Percentiles rank a stretch among this genome's conserved stretches.
These are phyloP conservation scores for Sphyrna mokarran DNA, from an alignment of 2,113 vertebrate genomes.

Conservation along the genomic window DNA sequence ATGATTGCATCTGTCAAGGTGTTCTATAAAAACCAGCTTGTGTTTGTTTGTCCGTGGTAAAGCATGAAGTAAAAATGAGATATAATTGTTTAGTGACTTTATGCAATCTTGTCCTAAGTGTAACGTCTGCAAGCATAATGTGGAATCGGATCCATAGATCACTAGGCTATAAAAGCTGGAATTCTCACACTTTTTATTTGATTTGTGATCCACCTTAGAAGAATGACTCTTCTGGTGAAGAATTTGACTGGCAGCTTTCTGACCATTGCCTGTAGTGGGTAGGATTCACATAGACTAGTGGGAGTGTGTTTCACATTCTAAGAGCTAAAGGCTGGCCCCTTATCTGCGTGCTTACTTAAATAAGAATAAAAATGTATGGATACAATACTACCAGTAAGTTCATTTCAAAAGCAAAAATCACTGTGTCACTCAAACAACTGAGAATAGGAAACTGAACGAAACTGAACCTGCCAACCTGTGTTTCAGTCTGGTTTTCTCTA, in stretches of 20 bases:
- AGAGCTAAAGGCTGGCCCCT: not conserved
- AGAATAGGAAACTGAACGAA: not conserved
- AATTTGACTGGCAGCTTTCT: not conserved
- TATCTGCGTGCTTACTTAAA: not conserved
- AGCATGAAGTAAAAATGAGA: not conserved
- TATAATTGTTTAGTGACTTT: not conserved
- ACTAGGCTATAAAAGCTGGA: not conserved
- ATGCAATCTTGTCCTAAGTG: not conserved
- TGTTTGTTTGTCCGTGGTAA: not conserved
- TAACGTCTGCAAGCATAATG: not conserved
- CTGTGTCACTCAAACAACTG: not conserved
- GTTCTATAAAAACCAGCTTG: not conserved
- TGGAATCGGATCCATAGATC: not conserved
- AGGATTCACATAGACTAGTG: not conserved
- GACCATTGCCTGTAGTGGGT: not conserved
- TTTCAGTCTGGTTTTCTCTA: too few relatives aligned
- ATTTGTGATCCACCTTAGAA: not conserved
- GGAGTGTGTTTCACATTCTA: not conserved
- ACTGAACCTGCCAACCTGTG: not conserved
- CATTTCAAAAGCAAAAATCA: not conserved
- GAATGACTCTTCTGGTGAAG: not conserved
- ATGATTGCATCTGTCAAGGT: not conserved
- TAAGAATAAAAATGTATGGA: not conserved
- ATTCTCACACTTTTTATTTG: not conserved
- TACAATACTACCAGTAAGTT: not conserved